Evolutionary conservation across 2,888 invertebrate genomes (phyloP), one percentile per base, ranked within the genome.

Genomic region (Stenodera caucasica): DNA sequence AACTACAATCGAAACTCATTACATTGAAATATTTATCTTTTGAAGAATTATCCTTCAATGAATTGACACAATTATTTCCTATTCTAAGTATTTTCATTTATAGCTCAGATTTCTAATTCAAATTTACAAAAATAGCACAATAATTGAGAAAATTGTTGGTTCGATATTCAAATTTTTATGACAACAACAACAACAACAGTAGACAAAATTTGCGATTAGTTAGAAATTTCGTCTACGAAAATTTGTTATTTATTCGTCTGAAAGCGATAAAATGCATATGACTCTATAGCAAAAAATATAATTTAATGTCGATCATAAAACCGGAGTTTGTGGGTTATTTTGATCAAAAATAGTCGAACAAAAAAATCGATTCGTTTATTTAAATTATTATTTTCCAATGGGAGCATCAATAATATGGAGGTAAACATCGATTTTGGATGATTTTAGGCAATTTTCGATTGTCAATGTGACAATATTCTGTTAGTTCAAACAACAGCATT

Each of bases 11-110:
- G 70, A 72, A 71, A 68, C 67, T 74, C 72, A 70, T 72, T 72
- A 70, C 72, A 73, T 72, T 73, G 72, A 75, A 74, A 72, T 73
- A 72, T 74, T 72, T 75, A 71, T 72, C 72, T 74, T 72, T 67
- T 64, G 53, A 61, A 63, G n/a, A 52, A 58, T 58, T 49, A 67
- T 68, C 30, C 50, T 45, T 37, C 32, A 12, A n/a, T 37, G 37
- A 29, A 51, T 33, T 8, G 26, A 57, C 2, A 18, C n/a, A 23
- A 57, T 57, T 30, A 56, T 56, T 26, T 50, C 50, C 56, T 23
- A 14, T 49, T 26, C 14, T 3, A 12, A 45, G 11, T 14, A 12
- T 49, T 56, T 50, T 49, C n/a, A 30, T 15, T 15, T 21, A 12
- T 23, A 37, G 14, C 30, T 14, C 26, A 26, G 26, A 26, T 26